Base-by-base conservation (phyloP, 2,113 vertebrate species). In the Ceyx margarethae region DNA sequence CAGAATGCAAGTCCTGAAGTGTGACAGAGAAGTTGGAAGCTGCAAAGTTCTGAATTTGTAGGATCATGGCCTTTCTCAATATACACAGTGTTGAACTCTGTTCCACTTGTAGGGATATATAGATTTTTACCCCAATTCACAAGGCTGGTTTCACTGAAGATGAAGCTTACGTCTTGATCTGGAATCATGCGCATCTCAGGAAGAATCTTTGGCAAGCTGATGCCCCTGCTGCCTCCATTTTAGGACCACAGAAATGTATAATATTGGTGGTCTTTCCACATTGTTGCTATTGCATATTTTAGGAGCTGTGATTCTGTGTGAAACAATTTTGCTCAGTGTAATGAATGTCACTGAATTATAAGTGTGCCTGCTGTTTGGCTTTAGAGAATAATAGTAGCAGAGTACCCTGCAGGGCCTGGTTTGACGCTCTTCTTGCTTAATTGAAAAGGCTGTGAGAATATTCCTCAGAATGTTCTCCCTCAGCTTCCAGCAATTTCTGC, bases 321-420 rank as follows among this genome's bases (percentile, higher is more conserved):
- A 78, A 93, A 46, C 17, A 33, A 88, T 79, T 85, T 65, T 88
- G 35, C 54, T 86, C 31, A 53, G 69, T 64, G 42, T 84, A 79
- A 84, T 84, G 64, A 74, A 46, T 84, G 84, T 81, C 67, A 40
- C 76, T 86, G 92, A 91, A 75, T 78, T 89, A 1, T 18, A 68
- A 85, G 33, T 78, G 62, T 81, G 77, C 83, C 90, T 95, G 85
- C 83, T 96, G 83, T 93, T 95, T 95, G 89, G 57, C 85, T 94
- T 37, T 58, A 79, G 90, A 96, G 93, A 93, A 94, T 82, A 95
- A 93, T 95, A 89, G 92, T 89, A 91, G 83, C 86, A 84, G 77
- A 76, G 81, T 69, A 62, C 71, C 58, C 83, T 87, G 69, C 54
- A 88, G 90, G 67, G 58, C 37, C 74, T 75, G 54, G 65, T 86